Percentiles rank a stretch among this genome's conserved stretches.
Conservation (phyloP, 2,888 invertebrate species). For the Caenorhabditis macrosperma region DNA sequence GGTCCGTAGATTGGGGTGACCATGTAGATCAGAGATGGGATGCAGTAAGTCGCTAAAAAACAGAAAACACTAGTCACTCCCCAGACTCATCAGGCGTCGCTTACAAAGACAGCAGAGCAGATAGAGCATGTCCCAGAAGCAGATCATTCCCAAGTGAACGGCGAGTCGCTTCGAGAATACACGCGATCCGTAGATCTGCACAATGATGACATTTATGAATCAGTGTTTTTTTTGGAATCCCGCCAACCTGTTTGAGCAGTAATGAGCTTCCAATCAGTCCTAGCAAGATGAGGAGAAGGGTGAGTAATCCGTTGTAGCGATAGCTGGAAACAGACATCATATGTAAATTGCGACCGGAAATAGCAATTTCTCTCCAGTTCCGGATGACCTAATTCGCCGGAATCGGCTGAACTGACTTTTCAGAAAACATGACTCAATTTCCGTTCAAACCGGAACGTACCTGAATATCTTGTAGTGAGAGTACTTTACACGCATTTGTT, state of each 20-base stretch:
- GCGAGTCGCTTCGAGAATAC: conserved; percentile 78
- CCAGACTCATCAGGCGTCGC: neutral
- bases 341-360: neutral
- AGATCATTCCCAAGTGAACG: conserved; percentile 76
- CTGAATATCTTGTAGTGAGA: conserved; percentile 65
- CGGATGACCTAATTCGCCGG: conserved; percentile 14
- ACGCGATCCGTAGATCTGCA: conserved; percentile 74
- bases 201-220: neutral
- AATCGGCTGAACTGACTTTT: conserved; percentile 37
- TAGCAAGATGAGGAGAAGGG: conserved; percentile 71
- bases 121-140: conserved; percentile 76
- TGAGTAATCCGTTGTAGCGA: conserved; percentile 75
- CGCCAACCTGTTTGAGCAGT: conserved; percentile 74
- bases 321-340: conserved; percentile 58
- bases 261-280: conserved; percentile 74
- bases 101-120: conserved; percentile 75
- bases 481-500: conserved; percentile 54
- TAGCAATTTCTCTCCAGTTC: neutral
- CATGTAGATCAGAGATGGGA: conserved; percentile 65
- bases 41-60: conserved; percentile 62
- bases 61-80: no score
- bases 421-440: conserved; percentile 6
- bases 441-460: conserved; percentile 25
- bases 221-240: neutral
- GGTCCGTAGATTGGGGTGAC: conserved; percentile 69